Base-by-base conservation (phyloP, 2,113 vertebrate genomes). In the Lutjanus erythropterus region DNA sequence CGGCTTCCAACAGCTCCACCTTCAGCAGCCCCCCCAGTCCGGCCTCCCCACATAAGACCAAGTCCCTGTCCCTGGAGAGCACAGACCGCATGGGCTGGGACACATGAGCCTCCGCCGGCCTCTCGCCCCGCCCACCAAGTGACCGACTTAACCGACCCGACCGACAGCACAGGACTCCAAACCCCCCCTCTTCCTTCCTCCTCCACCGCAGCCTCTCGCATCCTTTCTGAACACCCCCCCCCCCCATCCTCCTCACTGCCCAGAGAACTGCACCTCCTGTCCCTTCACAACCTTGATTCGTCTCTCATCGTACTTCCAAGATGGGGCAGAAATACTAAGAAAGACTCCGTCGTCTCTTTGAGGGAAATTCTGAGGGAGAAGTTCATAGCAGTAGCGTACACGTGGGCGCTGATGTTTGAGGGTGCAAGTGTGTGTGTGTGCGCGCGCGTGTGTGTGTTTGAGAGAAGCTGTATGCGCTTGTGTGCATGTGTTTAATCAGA, bases 11-110 rank as follows among this genome's bases (percentile, higher is more conserved):
- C 95, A 99, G 98, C 92, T 99, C 98, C 90, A 99, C 98, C 94
- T 97, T 99, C 94, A 99, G 98, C 96, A 99, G 98, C 92, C 98
- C 98, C 8, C 97, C 98, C 49, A 99, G 98, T 89, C 98, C 98
- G 0, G 92, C 96, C 75, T 99, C 98, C 41, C 98, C 98, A 68
- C 97, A 96, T 93, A 99, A 99, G 94, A 97, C 97, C 94, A 98
- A 98, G 96, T 97, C 97, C 91, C 96, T 99, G 82, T 98, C 97
- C 37, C 87, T 99, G 92, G 98, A 99, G 96, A 98, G 97, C 94
- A 96, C 98, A 62, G 97, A 99, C 90, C 97, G 96, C 2, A 96
- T 96, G 92, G 95, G 92, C 89, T 99, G 98, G 98, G 98, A 99
- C 91, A 97, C 97, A 87, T 99, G 97, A 99, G 93, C 85, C 42